Evolutionary conservation across 2,797 vertebrate species (phyloP).

Genomic region (Esox lucius): DNA sequence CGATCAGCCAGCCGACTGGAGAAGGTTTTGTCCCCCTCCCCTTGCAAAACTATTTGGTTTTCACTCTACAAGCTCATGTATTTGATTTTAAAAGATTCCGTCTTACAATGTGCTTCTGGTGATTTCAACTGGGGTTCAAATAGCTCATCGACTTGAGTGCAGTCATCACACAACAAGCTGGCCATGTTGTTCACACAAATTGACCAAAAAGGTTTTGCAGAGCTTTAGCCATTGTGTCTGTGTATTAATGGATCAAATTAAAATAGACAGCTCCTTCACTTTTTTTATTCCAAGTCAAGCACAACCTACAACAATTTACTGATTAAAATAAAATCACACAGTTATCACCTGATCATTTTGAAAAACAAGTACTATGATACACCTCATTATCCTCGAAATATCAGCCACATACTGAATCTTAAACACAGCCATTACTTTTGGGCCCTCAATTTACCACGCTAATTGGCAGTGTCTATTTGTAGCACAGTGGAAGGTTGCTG

Average conservation of each 20-base stretch:
- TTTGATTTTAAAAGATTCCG: slow-evolving; percentile 50
- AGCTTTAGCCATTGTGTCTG: slow-evolving; percentile 39
- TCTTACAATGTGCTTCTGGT: slow-evolving; percentile 31
- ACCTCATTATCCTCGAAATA: too few species aligned
- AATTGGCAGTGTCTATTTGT: too few species aligned
- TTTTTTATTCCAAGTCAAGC: too few species aligned
- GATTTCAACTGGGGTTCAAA: slow-evolving; percentile 38
- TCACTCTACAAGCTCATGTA: slow-evolving; percentile 43
- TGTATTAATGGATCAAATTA: slow-evolving; percentile 20
- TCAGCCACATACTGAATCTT: background rate
- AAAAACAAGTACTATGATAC: too few species aligned
- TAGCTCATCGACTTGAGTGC: slow-evolving; percentile 49
- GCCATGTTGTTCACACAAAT: slow-evolving; percentile 42
- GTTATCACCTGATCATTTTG: too few species aligned
- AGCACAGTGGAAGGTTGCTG: too few species aligned
- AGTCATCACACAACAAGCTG: slow-evolving; percentile 42
- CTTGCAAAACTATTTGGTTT: slow-evolving; percentile 6
- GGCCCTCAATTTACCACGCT: too few species aligned
- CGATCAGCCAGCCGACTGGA: slow-evolving; percentile 64
- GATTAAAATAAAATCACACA: too few species aligned
- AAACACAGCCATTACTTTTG: too few species aligned
- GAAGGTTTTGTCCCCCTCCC: slow-evolving; percentile 58
- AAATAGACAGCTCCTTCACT: too few species aligned
- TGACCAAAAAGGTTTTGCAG: slow-evolving; percentile 33
- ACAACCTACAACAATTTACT: too few species aligned